phyloP scores from a whole-genome alignment of 30 jellyfish, hydroid and myxozoan genomes.

The Haliclystus octoradiatus region DNA sequence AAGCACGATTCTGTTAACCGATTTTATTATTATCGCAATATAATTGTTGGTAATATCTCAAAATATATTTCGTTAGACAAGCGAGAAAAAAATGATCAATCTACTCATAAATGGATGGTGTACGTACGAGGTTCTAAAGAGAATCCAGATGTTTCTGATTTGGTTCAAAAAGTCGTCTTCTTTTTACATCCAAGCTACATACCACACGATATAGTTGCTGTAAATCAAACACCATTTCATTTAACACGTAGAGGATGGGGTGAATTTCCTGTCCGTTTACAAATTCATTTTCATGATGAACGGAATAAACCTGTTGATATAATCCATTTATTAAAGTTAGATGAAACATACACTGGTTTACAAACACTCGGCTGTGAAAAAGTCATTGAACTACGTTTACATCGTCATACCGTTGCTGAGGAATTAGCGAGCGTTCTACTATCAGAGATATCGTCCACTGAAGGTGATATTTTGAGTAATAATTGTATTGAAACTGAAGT shows the following conservation, averaged over 20 bases:
- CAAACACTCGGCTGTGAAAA: slow-evolving; percentile 97
- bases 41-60: slow-evolving; percentile 85
- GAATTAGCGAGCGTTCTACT: too few species aligned
- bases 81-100: slow-evolving; percentile 74
- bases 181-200: slow-evolving; percentile 94
- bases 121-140: slow-evolving; percentile 79
- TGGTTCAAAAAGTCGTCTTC: slow-evolving; percentile 62
- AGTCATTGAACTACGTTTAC: slow-evolving; percentile 54
- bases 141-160: slow-evolving; percentile 44
- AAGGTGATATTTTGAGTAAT: background rate
- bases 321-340: slow-evolving; percentile 72
- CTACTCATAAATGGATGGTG: slow-evolving; percentile 97
- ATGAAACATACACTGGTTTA: slow-evolving; percentile 90
- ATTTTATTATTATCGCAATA: slow-evolving; percentile 41
- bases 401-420: slow-evolving; percentile 51
- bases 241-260: slow-evolving; percentile 98
- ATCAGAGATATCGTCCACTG: background rate
- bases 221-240: slow-evolving; percentile 77
- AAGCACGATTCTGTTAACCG: slow-evolving; percentile 24
- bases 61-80: slow-evolving; percentile 68
- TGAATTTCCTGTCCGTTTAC: slow-evolving; percentile 94
- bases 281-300: slow-evolving; percentile 61
- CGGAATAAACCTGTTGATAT: slow-evolving; percentile 82
- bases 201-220: slow-evolving; percentile 86
- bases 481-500: background rate